Evolutionary conservation across 2,797 vertebrate genomes (phyloP).

Genomic region (Thunnus albacares): DNA sequence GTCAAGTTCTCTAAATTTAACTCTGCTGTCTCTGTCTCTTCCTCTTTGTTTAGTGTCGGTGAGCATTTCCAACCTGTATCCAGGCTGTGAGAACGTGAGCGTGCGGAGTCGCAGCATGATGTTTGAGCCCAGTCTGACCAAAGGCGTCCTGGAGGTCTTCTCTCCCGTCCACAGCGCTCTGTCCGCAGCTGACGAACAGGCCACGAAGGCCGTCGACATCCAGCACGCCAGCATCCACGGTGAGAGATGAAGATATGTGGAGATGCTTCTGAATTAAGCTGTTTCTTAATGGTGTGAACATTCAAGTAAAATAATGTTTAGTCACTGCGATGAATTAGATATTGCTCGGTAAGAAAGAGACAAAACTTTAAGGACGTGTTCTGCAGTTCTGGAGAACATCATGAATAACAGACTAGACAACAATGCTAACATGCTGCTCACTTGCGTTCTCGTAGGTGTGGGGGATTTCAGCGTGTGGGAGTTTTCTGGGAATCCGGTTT

Average conservation of each 20-base stretch:
- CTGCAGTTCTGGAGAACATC: neutral
- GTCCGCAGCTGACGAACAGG: constrained; percentile 91
- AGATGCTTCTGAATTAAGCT: too few relatives aligned
- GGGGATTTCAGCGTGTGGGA: constrained; percentile 98
- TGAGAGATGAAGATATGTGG: constrained; percentile 66
- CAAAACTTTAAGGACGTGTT: neutral
- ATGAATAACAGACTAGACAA: too few relatives aligned
- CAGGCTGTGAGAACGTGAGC: constrained; percentile 97
- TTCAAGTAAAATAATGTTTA: neutral
- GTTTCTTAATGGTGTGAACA: neutral
- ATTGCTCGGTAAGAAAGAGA: neutral
- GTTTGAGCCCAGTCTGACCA: constrained; percentile 98
- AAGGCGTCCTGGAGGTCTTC: constrained; percentile 95
- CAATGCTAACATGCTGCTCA: neutral
- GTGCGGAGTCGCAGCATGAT: constrained; percentile 99
- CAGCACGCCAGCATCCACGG: constrained; percentile 94
- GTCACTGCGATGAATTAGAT: neutral
- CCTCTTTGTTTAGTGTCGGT: constrained; percentile 88
- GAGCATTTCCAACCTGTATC: constrained; percentile 96
- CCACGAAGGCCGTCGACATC: constrained; percentile 96
- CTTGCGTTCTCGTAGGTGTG: constrained; percentile 85
- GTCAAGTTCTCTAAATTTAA: neutral
- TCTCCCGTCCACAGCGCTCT: constrained; percentile 90
- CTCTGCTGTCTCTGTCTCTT: too few relatives aligned
- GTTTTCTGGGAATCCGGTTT: constrained; percentile 97